Evolutionary conservation across 2,113 vertebrate genomes (phyloP), one percentile per base, ranked within the genome.

Genomic region (Chrysochloris asiatica): DNA sequence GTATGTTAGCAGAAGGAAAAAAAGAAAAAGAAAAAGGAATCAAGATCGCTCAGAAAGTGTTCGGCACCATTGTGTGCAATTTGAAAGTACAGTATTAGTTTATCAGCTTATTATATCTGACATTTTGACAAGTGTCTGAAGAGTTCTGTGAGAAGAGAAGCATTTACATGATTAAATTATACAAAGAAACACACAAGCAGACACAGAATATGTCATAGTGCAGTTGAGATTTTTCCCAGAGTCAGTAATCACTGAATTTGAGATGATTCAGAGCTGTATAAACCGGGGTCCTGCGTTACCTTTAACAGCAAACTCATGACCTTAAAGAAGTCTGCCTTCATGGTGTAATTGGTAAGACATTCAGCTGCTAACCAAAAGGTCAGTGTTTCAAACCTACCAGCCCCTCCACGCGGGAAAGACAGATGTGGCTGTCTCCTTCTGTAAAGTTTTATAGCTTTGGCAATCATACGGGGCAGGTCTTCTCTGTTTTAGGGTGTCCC

Each of bases 71-170:
- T 93, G 52, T 91, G 22, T 69, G 69, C 89, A 83, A 78, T 83
- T 94, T 92, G 73, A 83, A 67, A 92, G 52, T 77, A 33, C 47
- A 47, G 48, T 59, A 90, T 90, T 95, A 86, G 38, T 73, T 86
- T 88, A 79, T 90, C 69, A 86, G 90, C 71, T 63, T 93, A 76
- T 86, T 95, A 95, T 76, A 86, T 88, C 45, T 92, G 94, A 95
- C 71, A 47, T 90, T 95, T 96, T 91, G 94, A 95, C 90, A 88
- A 92, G 86, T 80, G 33, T 86, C 82, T 94, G 73, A 91, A 88
- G 72, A 93, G 82, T 75, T 48, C 33, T 52, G 41, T 87, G 91
- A 65, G 71, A 82, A 92, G 88, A 95, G 73, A 91, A 79, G 50
- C 36, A 41, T 84, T 88, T 94, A 43, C 11, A 48, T 86, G 76